Conservation (phyloP, 1,140 invertebrate species). For the Vanessa atalanta region DNA sequence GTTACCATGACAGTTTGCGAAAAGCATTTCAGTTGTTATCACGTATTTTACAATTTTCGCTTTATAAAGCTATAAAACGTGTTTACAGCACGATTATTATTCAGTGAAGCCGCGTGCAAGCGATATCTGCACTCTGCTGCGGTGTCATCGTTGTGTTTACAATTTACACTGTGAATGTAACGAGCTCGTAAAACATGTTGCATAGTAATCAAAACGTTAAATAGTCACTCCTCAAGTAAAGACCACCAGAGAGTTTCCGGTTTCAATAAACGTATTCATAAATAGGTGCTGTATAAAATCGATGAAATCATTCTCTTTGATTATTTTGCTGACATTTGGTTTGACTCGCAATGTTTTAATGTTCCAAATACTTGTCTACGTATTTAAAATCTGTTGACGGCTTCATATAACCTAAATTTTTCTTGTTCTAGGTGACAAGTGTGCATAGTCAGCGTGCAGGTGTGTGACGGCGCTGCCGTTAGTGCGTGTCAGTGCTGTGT, state of each 20-base stretch:
- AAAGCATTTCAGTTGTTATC: background rate
- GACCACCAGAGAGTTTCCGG: background rate
- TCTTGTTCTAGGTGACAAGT: conserved; percentile 50
- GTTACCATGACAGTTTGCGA: conserved; percentile 1
- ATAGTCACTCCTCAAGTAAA: background rate
- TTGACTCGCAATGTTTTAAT: background rate
- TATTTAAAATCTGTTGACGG: background rate
- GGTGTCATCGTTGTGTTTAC: conserved; percentile 24
- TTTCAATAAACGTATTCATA: background rate
- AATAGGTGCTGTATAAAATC: background rate
- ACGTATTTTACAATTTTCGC: conserved; percentile 7
- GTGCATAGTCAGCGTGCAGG: conserved; percentile 40
- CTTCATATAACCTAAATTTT: conserved; percentile 14
- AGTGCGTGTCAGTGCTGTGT: conserved; percentile 40
- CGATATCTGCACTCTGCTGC: background rate
- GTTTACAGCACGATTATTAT: conserved; percentile 21
- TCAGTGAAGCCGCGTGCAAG: conserved; percentile 14
- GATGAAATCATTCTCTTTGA: background rate
- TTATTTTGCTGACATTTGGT: conserved; percentile 1
- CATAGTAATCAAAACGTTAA: conserved; percentile 25
- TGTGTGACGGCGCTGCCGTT: conserved; percentile 41
- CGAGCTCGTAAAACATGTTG: conserved; percentile 29
- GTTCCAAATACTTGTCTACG: background rate
- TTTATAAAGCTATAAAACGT: conserved; percentile 25
- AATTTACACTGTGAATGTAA: conserved; percentile 15